phyloP scores from a whole-genome alignment of 2,888 invertebrate genomes.

The Nysson spinosus region DNA sequence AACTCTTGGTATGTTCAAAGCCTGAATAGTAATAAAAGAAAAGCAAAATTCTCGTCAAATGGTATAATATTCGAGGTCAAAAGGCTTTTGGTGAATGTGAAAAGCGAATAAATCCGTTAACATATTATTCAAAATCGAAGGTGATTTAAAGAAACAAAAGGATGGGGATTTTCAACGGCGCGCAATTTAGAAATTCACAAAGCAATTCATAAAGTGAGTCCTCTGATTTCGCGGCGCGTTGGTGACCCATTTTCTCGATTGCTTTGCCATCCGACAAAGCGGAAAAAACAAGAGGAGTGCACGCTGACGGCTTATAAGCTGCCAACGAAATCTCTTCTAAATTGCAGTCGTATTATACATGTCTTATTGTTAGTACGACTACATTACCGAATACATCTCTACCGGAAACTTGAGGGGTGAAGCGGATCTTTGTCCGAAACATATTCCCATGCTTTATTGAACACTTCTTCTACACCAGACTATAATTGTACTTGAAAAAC shows the following conservation, averaged over 20 bases:
- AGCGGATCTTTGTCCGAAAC: too few species aligned
- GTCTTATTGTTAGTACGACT: too few species aligned
- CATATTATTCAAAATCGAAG: not conserved
- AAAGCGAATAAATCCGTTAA: not conserved
- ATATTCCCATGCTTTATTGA: too few species aligned
- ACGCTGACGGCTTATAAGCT: constrained; percentile 28
- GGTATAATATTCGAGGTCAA: too few species aligned
- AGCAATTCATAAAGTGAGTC: constrained; percentile 29
- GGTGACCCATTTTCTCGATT: constrained; percentile 36
- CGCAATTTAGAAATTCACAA: constrained; percentile 30
- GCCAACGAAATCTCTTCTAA: constrained; percentile 25
- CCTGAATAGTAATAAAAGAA: too few species aligned
- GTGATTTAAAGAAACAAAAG: not conserved
- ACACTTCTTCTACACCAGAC: too few species aligned
- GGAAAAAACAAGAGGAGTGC: constrained; percentile 37
- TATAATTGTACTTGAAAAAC: too few species aligned
- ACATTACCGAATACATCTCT: too few species aligned
- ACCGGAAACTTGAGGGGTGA: too few species aligned
- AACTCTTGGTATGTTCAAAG: too few species aligned
- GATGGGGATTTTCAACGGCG: not conserved
- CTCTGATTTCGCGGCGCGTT: constrained; percentile 33
- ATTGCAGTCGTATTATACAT: constrained; percentile 26
- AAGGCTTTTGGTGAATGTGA: not conserved
- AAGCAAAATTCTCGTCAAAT: too few species aligned
- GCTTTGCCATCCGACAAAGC: constrained; percentile 30